Conservation (phyloP, 2,113 vertebrate genomes). For the Leucopsar rothschildi region DNA sequence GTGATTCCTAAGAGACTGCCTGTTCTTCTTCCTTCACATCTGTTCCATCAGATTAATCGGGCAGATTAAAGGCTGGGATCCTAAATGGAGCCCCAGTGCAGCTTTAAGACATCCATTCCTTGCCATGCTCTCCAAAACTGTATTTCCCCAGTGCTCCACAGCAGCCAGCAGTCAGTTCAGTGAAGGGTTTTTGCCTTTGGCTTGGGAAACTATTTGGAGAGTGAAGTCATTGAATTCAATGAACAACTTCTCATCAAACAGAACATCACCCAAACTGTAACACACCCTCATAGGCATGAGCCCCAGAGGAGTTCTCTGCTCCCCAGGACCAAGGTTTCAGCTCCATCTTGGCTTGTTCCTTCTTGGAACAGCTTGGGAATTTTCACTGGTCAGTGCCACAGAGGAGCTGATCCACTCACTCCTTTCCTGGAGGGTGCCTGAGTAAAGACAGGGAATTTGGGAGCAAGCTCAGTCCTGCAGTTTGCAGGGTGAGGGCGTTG, state of each 20-base stretch:
- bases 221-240: slow-evolving; percentile 6
- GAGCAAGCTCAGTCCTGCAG: background rate
- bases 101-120: slow-evolving; percentile 2
- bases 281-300: background rate
- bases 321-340: background rate
- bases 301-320: background rate
- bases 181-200: slow-evolving; percentile 13
- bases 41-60: slow-evolving; percentile 21
- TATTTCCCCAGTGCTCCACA: background rate
- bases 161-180: background rate
- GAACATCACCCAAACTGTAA: background rate
- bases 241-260: background rate
- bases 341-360: background rate
- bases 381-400: background rate
- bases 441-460: background rate
- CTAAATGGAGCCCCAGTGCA: background rate
- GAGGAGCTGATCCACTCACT: background rate
- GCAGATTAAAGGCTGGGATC: background rate
- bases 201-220: background rate
- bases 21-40: slow-evolving; percentile 52
- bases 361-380: background rate
- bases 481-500: background rate
- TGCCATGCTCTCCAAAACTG: background rate
- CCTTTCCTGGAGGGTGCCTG: background rate
- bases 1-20: slow-evolving; percentile 16